Conservation (phyloP, 2,113 vertebrate genomes). For the Isurus oxyrinchus region DNA sequence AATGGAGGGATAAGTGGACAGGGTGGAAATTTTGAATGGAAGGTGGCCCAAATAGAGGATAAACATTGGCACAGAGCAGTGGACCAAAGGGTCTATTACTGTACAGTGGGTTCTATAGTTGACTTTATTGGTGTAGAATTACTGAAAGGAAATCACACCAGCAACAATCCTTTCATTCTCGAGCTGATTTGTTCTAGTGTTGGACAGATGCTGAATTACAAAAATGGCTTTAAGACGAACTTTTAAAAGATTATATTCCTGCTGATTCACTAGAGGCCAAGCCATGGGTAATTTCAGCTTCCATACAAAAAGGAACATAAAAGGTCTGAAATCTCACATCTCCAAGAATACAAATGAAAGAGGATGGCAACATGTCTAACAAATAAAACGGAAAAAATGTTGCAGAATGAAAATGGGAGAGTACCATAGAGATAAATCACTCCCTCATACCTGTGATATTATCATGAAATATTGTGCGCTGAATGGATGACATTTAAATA, state of each 20-base stretch:
- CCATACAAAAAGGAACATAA: background rate
- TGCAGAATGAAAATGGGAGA: background rate
- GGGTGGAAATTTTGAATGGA: background rate
- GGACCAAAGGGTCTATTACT: background rate
- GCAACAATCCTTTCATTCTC: background rate
- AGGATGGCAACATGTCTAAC: background rate
- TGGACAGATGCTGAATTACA: background rate
- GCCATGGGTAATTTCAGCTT: background rate
- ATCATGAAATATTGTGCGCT: background rate
- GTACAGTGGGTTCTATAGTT: background rate
- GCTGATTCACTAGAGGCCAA: background rate
- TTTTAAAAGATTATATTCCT: background rate
- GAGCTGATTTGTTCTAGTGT: background rate
- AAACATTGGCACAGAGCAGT: background rate
- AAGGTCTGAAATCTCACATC: background rate
- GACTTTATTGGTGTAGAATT: background rate
- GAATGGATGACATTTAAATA: background rate
- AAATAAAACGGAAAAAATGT: background rate
- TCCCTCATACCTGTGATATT: background rate
- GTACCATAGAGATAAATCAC: background rate
- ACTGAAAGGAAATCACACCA: background rate
- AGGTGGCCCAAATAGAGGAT: background rate
- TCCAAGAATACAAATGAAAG: background rate
- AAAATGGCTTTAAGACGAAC: background rate
- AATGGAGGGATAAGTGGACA: background rate